A percentile compares a stretch with the other conserved stretches of the same genome.
These are phyloP conservation scores for Aromia moschata DNA, from an alignment of 2,888 invertebrate species.

Conservation along the genomic window DNA sequence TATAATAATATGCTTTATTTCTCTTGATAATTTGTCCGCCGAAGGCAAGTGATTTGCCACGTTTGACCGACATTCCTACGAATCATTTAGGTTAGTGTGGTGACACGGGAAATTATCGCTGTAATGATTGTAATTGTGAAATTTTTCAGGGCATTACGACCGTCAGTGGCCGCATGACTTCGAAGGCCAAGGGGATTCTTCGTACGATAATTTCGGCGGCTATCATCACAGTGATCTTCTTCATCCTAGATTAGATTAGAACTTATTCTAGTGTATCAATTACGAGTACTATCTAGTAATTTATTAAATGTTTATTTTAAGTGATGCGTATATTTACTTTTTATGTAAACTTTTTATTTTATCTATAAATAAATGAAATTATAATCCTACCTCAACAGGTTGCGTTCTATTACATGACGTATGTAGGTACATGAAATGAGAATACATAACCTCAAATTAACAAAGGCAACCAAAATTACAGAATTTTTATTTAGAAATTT, in stretches of 20 bases:
- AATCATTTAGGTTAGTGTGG: background rate
- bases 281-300: too few relatives aligned
- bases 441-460: too few relatives aligned
- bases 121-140: conserved; percentile 23
- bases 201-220: conserved; percentile 18
- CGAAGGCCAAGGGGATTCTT: conserved; percentile 19
- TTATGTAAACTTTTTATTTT: too few relatives aligned
- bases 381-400: too few relatives aligned
- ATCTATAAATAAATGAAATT: too few relatives aligned
- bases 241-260: conserved; percentile 35
- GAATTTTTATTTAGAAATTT: too few relatives aligned
- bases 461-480: too few relatives aligned
- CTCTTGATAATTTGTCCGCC: background rate
- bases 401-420: too few relatives aligned
- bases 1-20: too few relatives aligned
- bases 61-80: conserved; percentile 2
- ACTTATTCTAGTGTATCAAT: background rate
- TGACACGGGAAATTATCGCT: conserved; percentile 5
- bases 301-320: too few relatives aligned
- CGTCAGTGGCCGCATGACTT: conserved; percentile 51
- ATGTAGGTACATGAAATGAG: too few relatives aligned
- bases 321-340: too few relatives aligned
- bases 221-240: conserved; percentile 28
- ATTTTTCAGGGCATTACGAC: conserved; percentile 57
- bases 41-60: background rate